Evolutionary conservation across 2,888 invertebrate genomes (phyloP), one percentile per base, ranked within the genome.

Genomic region (Zygogramma bicolorata): DNA sequence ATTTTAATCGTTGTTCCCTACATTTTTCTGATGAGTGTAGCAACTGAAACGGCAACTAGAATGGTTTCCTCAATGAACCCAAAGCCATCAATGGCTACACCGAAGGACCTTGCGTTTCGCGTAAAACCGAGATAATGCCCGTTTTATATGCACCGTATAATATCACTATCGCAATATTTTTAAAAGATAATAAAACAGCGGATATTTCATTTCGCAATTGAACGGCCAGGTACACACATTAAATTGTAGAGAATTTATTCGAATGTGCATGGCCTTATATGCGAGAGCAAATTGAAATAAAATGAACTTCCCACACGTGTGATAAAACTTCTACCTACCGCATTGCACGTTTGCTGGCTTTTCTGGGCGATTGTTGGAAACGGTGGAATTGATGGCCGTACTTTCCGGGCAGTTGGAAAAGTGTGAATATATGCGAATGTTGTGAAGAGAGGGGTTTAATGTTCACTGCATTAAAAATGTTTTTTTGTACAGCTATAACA

Each of bases 291-390:
- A 76, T 76, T 76, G 72, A 72, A 70, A 74, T 71, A 61, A 70
- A 72, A 65, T 62, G 70, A 72, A 65, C 74, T 74, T 72, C 72
- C 76, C 76, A 74, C 76, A 76, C 71, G 70, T 73, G 70, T 70
- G 76, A 59, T 69, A 66, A 70, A 69, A 42, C 66, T 59, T 57
- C 34, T 76, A 76, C 76, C 76, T 76, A 76, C 76, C 76, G 76
- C 76, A 73, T 74, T 68, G 72, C 72, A 63, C 60, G 61, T 53
- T 25, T 25, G 22, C n/a, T 53, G 27, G 10, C 13, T 5, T 53
- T 53, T 53, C 25, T 49, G 4, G 10, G 18, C 5, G 22, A n/a
- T 27, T 53, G n/a, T 53, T 25, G n/a, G n/a, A 53, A 53, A 25
- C 7, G 27, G 8, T n/a, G 53, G 27, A 53, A 53, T 53, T 25